These are phyloP conservation scores for Chaetoderma sp. DNA, from an alignment of 2,888 invertebrate species.

Conservation along the genomic window DNA sequence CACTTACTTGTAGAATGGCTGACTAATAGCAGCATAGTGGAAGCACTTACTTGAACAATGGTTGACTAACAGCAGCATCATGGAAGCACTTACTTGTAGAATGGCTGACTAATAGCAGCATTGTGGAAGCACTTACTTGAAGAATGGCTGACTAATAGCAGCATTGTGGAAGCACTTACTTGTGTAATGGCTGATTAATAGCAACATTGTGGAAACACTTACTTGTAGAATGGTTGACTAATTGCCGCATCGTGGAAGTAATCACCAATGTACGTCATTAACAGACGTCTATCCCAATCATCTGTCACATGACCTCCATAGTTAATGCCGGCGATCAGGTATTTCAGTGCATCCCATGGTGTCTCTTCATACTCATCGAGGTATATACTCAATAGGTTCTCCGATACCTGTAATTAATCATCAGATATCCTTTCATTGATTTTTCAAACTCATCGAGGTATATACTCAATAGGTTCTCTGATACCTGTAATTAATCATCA, in stretches of 20 bases:
- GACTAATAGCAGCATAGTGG: no score
- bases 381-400: conserved; percentile 85
- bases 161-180: no score
- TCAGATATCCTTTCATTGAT: conserved; percentile 3
- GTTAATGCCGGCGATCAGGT: conserved; percentile 88
- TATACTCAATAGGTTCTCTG: no score
- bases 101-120: no score
- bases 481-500: conserved; percentile 90
- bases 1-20: no score
- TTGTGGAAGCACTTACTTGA: no score
- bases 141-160: no score
- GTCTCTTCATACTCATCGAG: conserved; percentile 88
- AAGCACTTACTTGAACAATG: no score
- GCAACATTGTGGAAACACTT: conserved; percentile 37
- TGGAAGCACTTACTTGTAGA: no score
- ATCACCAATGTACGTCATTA: conserved; percentile 86
- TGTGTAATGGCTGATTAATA: no score
- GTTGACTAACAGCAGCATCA: no score
- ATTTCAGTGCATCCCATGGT: conserved; percentile 91
- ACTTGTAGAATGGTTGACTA: conserved; percentile 78
- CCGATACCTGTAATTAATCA: conserved; percentile 71
- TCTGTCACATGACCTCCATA: conserved; percentile 89
- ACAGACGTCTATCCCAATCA: conserved; percentile 80
- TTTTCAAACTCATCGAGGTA: no score
- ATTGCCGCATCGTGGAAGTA: conserved; percentile 82